Evolutionary conservation across 2,888 invertebrate species (phyloP), one percentile per base, ranked within the genome.

Genomic region (Carpatolechia fugitivella): DNA sequence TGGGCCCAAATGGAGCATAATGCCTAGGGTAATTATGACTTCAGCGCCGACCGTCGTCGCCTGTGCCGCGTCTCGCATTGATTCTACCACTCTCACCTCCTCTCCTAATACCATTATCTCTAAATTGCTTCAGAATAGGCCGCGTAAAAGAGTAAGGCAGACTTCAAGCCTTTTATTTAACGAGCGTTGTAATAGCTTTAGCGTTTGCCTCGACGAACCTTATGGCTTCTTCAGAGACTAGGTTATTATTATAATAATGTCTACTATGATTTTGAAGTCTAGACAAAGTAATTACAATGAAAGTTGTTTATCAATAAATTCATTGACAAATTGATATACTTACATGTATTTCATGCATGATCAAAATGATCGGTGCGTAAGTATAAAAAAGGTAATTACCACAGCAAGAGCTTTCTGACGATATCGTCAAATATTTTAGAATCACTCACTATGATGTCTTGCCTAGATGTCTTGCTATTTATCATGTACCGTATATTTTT

Each of bases 11-110:
- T 89, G 89, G 88, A 82, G 78, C 78, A 88, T 90, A 88, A 88
- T 90, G 82, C 85, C 81, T 82, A 85, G 84, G 79, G 85, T 87
- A 88, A 90, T 90, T 90, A 90, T 90, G 88, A 82, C 72, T 83
- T 76, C 81, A 81, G 80, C 69, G 66, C 66, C 72, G 65, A 57
- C 64, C 65, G 61, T 60, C 68, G 72, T 67, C 44, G 44, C 44
- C 44, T 20, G 44, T 24, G 44, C 44, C 64, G 64, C 56, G 60
- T 64, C 74, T 74, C 70, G 64, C 77, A 70, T 72, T 70, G 68
- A 78, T 74, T 80, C 75, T 65, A 69, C 63, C 67, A 72, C 73
- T 78, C 70, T 69, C 72, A 66, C 72, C 70, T 69, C 72, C 68
- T 74, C 72, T 70, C 68, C 78, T 78, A 75, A 76, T 76, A 72